A percentile compares a stretch with the other conserved stretches of the same genome.
phyloP scores from a whole-genome alignment of 2,113 vertebrate species.

The Phaetusa simplex region DNA sequence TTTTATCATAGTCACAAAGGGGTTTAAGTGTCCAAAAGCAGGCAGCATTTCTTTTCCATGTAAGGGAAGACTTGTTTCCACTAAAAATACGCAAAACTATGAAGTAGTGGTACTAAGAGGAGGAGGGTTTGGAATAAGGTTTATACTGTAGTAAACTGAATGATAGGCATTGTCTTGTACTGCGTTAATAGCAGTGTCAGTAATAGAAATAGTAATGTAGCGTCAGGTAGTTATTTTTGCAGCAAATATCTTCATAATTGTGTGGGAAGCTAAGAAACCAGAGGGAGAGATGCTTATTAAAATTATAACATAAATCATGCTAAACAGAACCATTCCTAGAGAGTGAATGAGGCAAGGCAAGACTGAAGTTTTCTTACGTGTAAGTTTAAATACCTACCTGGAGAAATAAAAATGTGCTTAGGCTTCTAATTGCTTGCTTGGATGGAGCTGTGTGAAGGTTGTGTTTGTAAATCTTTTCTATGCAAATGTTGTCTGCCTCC shows the following conservation, averaged over 20 bases:
- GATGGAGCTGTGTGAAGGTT: slow-evolving; percentile 44
- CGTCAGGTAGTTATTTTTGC: slow-evolving; percentile 15
- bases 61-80: slow-evolving; percentile 19
- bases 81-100: not conserved
- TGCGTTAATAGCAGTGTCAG: not conserved
- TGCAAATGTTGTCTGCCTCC: slow-evolving; percentile 59
- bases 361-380: slow-evolving; percentile 27
- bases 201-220: not conserved
- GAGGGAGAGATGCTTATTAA: slow-evolving; percentile 22
- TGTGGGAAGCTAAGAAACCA: slow-evolving; percentile 21
- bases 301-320: slow-evolving; percentile 16
- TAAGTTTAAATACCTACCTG: slow-evolving; percentile 44
- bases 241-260: slow-evolving; percentile 16
- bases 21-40: not conserved
- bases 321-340: slow-evolving; percentile 57
- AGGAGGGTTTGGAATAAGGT: not conserved
- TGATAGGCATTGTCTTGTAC: not conserved
- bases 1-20: not conserved
- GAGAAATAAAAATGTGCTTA: slow-evolving; percentile 59
- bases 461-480: slow-evolving; percentile 55
- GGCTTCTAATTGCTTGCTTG: slow-evolving; percentile 68
- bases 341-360: slow-evolving; percentile 48
- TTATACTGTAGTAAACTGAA: not conserved
- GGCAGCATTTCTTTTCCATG: slow-evolving; percentile 30
- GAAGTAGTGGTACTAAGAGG: not conserved